Percentiles rank a stretch among this genome's conserved stretches.
These are phyloP conservation scores for Perithous albicinctus DNA, from an alignment of 2,888 invertebrate species.

Conservation along the genomic window DNA sequence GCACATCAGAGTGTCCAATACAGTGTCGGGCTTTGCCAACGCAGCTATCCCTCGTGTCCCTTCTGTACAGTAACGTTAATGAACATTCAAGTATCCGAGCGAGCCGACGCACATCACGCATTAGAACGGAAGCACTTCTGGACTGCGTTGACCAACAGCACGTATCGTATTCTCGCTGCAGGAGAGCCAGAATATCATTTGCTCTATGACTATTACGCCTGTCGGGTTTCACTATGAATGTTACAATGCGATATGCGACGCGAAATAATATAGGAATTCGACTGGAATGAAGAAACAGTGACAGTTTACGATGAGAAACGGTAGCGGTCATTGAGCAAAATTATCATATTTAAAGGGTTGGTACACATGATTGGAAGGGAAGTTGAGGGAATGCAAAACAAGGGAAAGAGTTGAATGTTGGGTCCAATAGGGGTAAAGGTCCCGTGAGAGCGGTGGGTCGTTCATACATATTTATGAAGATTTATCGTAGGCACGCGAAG, in stretches of 20 bases:
- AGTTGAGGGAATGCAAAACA: slow-evolving; percentile 20
- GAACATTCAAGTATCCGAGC: slow-evolving; percentile 61
- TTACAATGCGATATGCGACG: no score
- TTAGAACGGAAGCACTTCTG: slow-evolving; percentile 46
- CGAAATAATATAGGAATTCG: no score
- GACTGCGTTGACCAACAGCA: slow-evolving; percentile 43
- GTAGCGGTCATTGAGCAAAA: not conserved
- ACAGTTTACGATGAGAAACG: slow-evolving; percentile 26
- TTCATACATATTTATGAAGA: slow-evolving; percentile 80
- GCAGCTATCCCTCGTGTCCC: slow-evolving; percentile 24
- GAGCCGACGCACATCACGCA: slow-evolving; percentile 33
- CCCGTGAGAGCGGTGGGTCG: slow-evolving; percentile 71
- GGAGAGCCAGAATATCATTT: not conserved
- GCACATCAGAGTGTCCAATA: slow-evolving; percentile 24
- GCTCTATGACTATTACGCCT: not conserved
- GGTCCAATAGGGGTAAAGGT: slow-evolving; percentile 64
- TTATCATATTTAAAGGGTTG: slow-evolving; percentile 22
- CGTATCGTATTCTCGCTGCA: slow-evolving; percentile 40
- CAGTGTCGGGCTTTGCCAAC: slow-evolving; percentile 40
- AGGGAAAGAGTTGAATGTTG: slow-evolving; percentile 23
- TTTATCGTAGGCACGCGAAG: slow-evolving; percentile 78
- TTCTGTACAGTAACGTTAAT: slow-evolving; percentile 50
- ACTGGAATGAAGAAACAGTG: not conserved
- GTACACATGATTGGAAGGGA: slow-evolving; percentile 22
- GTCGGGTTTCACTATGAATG: not conserved